Conservation (phyloP, 2,797 vertebrate genomes). For the Gadopsis bispinosus region DNA sequence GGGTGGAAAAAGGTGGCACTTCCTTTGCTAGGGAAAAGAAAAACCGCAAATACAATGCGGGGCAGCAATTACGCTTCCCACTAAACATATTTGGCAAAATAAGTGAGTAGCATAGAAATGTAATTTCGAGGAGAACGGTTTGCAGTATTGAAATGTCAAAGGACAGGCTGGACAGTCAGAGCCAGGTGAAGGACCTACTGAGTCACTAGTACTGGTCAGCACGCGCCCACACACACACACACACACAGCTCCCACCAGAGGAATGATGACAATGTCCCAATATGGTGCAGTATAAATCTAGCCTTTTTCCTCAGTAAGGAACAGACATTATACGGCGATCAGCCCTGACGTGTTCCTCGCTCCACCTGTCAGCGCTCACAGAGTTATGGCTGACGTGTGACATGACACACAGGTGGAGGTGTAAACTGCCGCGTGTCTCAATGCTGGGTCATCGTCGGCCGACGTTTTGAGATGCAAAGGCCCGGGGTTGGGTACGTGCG, state of each 20-base stretch:
- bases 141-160: neutral
- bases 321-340: neutral
- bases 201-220: constrained; percentile 68
- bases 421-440: neutral
- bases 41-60: neutral
- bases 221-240: neutral
- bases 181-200: constrained; percentile 51
- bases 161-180: constrained; percentile 23
- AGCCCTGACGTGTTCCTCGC: no score
- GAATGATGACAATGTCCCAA: constrained; percentile 31
- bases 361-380: no score
- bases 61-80: neutral
- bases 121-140: neutral
- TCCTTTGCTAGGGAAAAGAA: no score
- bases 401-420: neutral
- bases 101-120: neutral
- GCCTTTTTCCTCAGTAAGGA: neutral
- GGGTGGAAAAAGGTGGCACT: neutral
- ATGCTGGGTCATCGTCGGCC: constrained; percentile 49
- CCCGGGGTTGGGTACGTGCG: constrained; percentile 50
- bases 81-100: no score
- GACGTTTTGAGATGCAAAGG: constrained; percentile 65
- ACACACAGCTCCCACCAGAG: constrained; percentile 20
- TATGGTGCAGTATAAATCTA: constrained; percentile 8
- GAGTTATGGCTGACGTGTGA: neutral